Conservation (phyloP, 1,140 invertebrate species). For the Drosophila mojavensis region DNA sequence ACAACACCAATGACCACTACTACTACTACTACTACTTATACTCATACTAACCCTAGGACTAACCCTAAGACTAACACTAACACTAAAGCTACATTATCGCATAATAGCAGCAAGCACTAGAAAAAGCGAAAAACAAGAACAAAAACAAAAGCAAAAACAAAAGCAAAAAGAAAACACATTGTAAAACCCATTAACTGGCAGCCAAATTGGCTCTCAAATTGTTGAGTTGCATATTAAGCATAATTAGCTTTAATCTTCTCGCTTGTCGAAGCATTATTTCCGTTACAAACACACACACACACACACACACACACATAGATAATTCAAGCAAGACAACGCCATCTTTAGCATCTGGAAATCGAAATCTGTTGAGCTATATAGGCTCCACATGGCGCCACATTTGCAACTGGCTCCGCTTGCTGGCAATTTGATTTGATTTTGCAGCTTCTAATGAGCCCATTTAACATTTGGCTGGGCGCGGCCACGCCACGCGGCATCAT, state of each 20-base stretch:
- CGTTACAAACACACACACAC: slow-evolving; percentile 5
- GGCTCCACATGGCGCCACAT: slow-evolving; percentile 2
- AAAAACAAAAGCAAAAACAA: neutral
- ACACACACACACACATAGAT: neutral
- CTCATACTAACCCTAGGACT: neutral
- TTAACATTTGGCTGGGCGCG: slow-evolving; percentile 60
- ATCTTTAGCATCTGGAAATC: neutral
- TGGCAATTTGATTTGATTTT: slow-evolving; percentile 64
- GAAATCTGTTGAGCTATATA: neutral
- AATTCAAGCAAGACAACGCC: too few species aligned
- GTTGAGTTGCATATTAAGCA: slow-evolving; percentile 20
- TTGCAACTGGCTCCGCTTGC: neutral
- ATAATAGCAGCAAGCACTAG: neutral
- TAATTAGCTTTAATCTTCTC: slow-evolving; percentile 1
- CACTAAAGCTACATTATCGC: neutral
- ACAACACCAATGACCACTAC: neutral
- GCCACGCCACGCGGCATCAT: slow-evolving; percentile 16
- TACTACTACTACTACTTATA: neutral
- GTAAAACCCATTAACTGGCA: neutral
- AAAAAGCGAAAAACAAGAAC: too few species aligned
- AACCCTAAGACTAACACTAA: neutral
- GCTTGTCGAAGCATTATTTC: slow-evolving; percentile 6
- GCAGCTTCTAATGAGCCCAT: slow-evolving; percentile 61
- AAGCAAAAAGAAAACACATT: neutral
- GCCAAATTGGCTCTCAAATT: slow-evolving; percentile 13